A percentile compares a stretch with the other conserved stretches of the same genome.
These are phyloP conservation scores for Parus major DNA, from an alignment of 2,113 vertebrate species.

Conservation along the genomic window DNA sequence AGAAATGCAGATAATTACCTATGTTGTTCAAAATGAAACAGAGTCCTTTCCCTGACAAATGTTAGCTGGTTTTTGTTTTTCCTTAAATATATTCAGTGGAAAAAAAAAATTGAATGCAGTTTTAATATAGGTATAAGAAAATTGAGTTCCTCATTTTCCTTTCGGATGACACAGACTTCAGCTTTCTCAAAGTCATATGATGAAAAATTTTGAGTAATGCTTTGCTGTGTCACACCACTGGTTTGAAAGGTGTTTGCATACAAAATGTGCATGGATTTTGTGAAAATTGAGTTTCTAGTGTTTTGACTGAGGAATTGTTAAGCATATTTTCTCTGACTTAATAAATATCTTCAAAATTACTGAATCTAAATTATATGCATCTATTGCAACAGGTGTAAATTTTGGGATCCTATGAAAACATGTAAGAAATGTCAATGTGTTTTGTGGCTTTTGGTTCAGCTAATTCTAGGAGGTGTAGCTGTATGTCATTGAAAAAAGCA, in stretches of 20 bases:
- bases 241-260: neutral
- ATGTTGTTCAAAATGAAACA: neutral
- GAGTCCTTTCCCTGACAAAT: neutral
- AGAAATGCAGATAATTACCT: neutral
- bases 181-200: neutral
- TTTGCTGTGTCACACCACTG: neutral
- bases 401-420: neutral
- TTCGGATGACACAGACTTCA: neutral
- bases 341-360: neutral
- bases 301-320: neutral
- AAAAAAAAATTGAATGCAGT: neutral
- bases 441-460: neutral
- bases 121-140: neutral
- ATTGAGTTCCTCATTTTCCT: neutral
- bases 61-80: neutral
- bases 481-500: neutral
- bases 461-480: neutral
- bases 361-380: neutral
- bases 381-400: neutral
- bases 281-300: neutral
- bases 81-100: neutral
- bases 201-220: neutral
- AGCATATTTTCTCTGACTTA: neutral
- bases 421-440: neutral
- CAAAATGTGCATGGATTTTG: neutral